A percentile compares a stretch with the other conserved stretches of the same genome.
These are phyloP conservation scores for Theropithecus gelada DNA, from an alignment of 2,113 vertebrate genomes.

Conservation along the genomic window DNA sequence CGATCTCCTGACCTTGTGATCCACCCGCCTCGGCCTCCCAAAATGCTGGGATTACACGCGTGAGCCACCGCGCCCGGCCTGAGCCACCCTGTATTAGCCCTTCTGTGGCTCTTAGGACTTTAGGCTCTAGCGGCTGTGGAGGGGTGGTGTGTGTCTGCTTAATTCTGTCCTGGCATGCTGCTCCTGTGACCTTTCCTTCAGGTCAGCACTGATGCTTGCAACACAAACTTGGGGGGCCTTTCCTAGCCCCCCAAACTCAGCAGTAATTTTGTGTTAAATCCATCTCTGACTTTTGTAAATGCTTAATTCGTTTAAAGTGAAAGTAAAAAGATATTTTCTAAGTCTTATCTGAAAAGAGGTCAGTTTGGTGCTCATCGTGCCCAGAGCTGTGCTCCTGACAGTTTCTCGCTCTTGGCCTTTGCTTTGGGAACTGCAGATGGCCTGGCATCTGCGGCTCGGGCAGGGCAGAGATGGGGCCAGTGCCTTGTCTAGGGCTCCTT, in stretches of 20 bases:
- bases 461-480: neutral
- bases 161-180: rapidly evolving
- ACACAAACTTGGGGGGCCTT: rapidly evolving
- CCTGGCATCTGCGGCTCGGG: neutral
- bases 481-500: neutral
- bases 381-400: neutral
- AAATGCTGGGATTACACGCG: too few relatives aligned
- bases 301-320: neutral
- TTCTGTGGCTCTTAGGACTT: neutral
- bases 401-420: neutral
- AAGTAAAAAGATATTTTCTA: neutral
- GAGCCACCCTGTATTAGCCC: neutral
- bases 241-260: neutral
- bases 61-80: neutral
- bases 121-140: neutral
- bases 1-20: too few relatives aligned
- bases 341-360: neutral
- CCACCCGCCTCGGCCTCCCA: rapidly evolving
- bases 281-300: neutral
- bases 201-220: neutral
- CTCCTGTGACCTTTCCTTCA: neutral
- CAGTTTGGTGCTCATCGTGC: neutral
- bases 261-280: neutral
- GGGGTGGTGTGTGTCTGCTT: neutral
- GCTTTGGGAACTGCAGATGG: neutral